These are phyloP conservation scores for Tylochromis polylepis DNA, from an alignment of 2,113 vertebrate genomes.

Conservation along the genomic window DNA sequence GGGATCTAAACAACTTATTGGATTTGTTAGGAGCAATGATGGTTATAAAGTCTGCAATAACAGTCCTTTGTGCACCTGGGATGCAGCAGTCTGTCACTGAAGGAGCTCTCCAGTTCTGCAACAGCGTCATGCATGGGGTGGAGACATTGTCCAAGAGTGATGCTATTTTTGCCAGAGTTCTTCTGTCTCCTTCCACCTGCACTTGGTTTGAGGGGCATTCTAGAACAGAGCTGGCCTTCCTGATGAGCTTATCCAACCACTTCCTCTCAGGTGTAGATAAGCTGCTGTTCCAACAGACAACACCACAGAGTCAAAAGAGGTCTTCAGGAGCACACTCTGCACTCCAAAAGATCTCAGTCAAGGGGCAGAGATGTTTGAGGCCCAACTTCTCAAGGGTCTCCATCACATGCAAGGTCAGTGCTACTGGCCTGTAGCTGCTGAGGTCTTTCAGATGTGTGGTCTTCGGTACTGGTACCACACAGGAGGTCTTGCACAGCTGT, in stretches of 20 bases:
- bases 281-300: neutral
- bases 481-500: too few species aligned
- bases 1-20: neutral
- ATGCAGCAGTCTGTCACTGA: neutral
- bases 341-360: neutral
- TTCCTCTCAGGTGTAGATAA: neutral
- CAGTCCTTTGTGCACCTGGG: neutral
- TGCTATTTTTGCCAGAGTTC: accelerated
- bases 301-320: neutral
- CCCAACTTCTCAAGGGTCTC: too few species aligned
- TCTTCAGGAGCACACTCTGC: neutral
- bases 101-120: neutral
- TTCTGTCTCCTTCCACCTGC: neutral
- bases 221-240: neutral
- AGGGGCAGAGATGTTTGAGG: too few species aligned
- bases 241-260: neutral
- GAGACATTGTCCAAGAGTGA: neutral
- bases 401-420: too few species aligned
- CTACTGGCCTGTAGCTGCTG: too few species aligned
- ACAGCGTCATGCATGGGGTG: neutral
- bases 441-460: too few species aligned
- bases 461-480: too few species aligned
- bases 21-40: neutral
- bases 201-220: neutral
- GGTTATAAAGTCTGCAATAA: neutral